Base-by-base conservation (phyloP, 2,113 vertebrate species). In the Ageneiosus marmoratus region DNA sequence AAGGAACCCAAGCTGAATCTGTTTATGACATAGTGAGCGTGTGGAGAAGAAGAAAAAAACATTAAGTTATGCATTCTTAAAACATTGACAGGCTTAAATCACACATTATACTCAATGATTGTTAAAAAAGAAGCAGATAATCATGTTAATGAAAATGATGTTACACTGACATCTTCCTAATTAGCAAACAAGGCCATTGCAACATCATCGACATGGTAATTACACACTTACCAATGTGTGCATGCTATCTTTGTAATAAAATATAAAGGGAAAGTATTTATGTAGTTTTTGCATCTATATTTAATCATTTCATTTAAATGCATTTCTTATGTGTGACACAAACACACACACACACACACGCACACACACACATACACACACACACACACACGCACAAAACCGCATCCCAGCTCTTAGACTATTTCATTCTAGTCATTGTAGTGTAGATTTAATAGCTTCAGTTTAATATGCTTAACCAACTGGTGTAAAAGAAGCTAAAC, bases 401-500 rank as follows among this genome's bases (percentile, higher is more conserved):
- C 24, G 8, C 20, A 69, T 22, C 22, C 22, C 4, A 70, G 12
- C 24, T 70, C 13, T 70, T 44, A 24, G 20, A 41, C 65, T 41
- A 22, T 41, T 41, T 41, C 4, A 16, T 69, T 69, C 34, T 20
- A 41, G 32, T 69, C 3, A 41, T 69, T 20, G 34, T 34, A 46
- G 24, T 48, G 41, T 48, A 27, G 69, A 72, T 37, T 53, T 53
- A 53, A 53, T 34, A 53, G 15, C 2, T 53, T 53, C 11, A 51
- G 18, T 75, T 53, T 53, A 75, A 53, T 75, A 48, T 75, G 10
- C 29, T 75, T 34, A 75, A 53, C n/a, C n/a, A 29, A 29, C n/a
- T 16, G n/a, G 44, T 70, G 67, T 9, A 50, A 50, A 73, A 73
- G 41, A n/a, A 73, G 70, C 70, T 16, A 73, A 73, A 70, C 1